These are phyloP conservation scores for Listronotus bonariensis DNA, from an alignment of 1,140 invertebrate species.

Conservation along the genomic window DNA sequence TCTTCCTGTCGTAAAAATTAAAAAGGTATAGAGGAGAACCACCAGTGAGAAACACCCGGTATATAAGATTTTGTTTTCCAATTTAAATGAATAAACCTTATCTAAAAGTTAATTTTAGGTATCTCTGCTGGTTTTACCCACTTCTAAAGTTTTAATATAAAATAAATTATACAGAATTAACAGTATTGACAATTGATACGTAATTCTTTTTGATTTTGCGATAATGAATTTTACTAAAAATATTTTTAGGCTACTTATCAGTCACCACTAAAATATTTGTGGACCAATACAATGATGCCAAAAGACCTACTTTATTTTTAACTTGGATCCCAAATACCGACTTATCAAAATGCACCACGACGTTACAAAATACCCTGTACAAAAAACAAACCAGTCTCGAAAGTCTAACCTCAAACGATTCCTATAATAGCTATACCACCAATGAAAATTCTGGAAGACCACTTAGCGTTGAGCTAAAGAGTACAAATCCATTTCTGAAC, in stretches of 20 bases:
- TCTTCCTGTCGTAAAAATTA: too few species aligned
- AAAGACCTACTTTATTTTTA: slow-evolving; percentile 80
- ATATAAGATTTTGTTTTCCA: too few species aligned
- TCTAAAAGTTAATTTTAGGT: too few species aligned
- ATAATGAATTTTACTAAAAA: too few species aligned
- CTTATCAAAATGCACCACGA: slow-evolving; percentile 77
- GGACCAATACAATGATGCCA: slow-evolving; percentile 71
- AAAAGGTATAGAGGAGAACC: too few species aligned
- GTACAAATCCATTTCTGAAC: slow-evolving; percentile 54
- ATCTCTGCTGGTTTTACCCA: too few species aligned
- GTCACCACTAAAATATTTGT: slow-evolving; percentile 77
- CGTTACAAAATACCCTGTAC: slow-evolving; percentile 41
- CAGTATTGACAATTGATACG: too few species aligned
- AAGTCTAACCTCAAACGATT: slow-evolving; percentile 52
- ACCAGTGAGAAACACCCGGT: too few species aligned
- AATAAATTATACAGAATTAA: too few species aligned
- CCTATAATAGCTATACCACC: slow-evolving; percentile 34
- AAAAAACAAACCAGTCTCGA: slow-evolving; percentile 52
- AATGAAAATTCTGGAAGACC: slow-evolving; percentile 34
- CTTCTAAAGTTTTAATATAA: too few species aligned
- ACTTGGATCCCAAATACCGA: slow-evolving; percentile 94
- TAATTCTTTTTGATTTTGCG: too few species aligned
- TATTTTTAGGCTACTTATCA: slow-evolving; percentile 70
- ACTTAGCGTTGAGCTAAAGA: slow-evolving; percentile 47
- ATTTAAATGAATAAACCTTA: too few species aligned